Base-by-base conservation (phyloP, 2,797 vertebrate species). In the Pangasius djambal region DNA sequence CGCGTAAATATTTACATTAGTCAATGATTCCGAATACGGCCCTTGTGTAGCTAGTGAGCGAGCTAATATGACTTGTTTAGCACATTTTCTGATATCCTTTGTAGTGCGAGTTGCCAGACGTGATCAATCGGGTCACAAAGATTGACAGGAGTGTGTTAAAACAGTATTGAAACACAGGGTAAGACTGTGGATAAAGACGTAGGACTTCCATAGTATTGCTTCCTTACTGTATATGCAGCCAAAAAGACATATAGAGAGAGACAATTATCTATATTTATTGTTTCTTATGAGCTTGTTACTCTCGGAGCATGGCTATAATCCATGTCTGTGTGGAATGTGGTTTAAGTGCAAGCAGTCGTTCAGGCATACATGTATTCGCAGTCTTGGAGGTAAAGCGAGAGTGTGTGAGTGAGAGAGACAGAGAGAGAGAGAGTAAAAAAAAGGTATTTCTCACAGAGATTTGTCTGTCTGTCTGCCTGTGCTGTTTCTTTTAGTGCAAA, bases 261-360 rank as follows among this genome's bases (percentile, higher is more conserved):
- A 81, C 55, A 2, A 83, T 6, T 28, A 12, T 6, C 10, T 2
- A 34, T 69, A 83, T 82, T 7, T 61, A 15, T 16, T 75, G 20
- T 87, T 67, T 20, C 6, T 65, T 40, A 44, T 6, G 9, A 70
- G 40, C 28, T 15, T 72, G 65, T 72, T 69, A 15, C 28, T 55
- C 44, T 88, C 31, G 57, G 44, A 52, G 69, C 69, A 63, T 88
- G 81, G 87, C 69, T 88, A 61, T 88, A 59, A 84, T 88, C 81
- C 55, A 74, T 59, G 79, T 83, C 40, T 81, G 50, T 65, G 31
- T 69, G 82, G n/a, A 48, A 84, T 83, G 67, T 83, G 69, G 79
- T 52, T 52, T 75, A 84, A 83, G 22, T 44, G 65, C 34, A 72
- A 88, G 79, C 79, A 12, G 22, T 75, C 69, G 1, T 52, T 50